A percentile compares a stretch with the other conserved stretches of the same genome.
phyloP scores from a whole-genome alignment of 2,797 vertebrate genomes.

The Phrynocephalus guinanensis region DNA sequence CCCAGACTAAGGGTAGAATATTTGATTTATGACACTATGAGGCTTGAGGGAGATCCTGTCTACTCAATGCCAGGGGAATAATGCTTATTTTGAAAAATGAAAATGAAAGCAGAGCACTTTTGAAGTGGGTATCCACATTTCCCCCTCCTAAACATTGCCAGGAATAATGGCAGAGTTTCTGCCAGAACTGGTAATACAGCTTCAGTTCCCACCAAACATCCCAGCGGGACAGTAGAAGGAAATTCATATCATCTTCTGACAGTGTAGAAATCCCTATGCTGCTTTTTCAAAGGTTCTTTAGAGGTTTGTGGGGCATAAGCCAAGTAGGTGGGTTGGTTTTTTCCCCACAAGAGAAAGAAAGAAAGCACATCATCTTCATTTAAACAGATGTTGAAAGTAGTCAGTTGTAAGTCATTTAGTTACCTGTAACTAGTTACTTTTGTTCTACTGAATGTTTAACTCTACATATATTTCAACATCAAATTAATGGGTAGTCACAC shows the following conservation, averaged over 20 bases:
- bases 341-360: background rate
- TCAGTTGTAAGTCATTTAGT: too few relatives aligned
- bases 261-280: background rate
- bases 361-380: background rate
- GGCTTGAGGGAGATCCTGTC: conserved; percentile 8
- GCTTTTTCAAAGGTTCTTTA: conserved; percentile 12
- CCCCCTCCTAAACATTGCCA: conserved; percentile 15
- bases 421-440: too few relatives aligned
- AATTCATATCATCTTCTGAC: background rate
- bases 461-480: too few relatives aligned
- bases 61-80: conserved; percentile 20
- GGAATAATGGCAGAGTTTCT: conserved; percentile 31
- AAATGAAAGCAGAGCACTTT: conserved; percentile 39
- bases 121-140: conserved; percentile 32
- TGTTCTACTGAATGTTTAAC: too few relatives aligned
- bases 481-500: too few relatives aligned
- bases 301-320: background rate
- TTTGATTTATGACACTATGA: conserved; percentile 38
- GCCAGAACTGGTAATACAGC: conserved; percentile 25
- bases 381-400: too few relatives aligned
- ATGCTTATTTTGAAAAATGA: conserved; percentile 42
- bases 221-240: background rate
- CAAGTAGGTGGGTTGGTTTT: background rate
- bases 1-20: conserved; percentile 23
- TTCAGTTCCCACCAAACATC: conserved; percentile 25